phyloP scores from a whole-genome alignment of 2,888 invertebrate species.

The Eupithecia inturbata region DNA sequence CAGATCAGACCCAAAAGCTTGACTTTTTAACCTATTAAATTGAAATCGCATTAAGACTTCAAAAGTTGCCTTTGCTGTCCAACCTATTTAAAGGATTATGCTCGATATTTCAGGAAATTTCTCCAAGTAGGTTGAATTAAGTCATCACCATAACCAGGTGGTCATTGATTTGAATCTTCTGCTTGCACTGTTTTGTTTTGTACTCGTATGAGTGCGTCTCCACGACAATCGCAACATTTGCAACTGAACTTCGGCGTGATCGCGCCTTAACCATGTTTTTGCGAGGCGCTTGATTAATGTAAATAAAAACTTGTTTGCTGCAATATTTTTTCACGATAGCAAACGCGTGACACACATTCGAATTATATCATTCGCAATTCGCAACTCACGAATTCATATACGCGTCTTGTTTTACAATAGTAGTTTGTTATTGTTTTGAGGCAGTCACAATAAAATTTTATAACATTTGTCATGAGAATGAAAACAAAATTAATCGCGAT shows the following conservation, averaged over 20 bases:
- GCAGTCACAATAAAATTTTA: not conserved
- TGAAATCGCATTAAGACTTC: not conserved
- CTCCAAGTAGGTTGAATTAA: not conserved
- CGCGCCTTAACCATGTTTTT: conserved; percentile 49
- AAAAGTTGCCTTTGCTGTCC: not conserved
- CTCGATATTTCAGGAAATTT: not conserved
- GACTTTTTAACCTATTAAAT: not conserved
- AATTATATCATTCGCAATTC: conserved; percentile 37
- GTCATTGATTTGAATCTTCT: not conserved
- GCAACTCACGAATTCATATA: conserved; percentile 32
- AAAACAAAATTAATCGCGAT: conserved; percentile 12
- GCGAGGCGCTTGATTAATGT: conserved; percentile 50
- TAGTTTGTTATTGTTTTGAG: conserved; percentile 28
- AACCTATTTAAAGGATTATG: not conserved
- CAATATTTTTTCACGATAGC: conserved; percentile 45
- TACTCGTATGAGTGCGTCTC: not conserved
- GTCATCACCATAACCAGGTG: not conserved
- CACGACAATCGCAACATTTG: not conserved
- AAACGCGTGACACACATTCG: conserved; percentile 42
- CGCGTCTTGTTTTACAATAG: conserved; percentile 13
- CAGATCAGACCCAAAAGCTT: not conserved
- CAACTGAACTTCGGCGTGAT: not conserved
- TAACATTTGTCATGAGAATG: not conserved
- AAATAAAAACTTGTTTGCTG: conserved; percentile 49
- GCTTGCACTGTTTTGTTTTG: not conserved